Percentiles rank a stretch among this genome's conserved stretches.
Evolutionary conservation across 2,113 vertebrate species (phyloP).

Genomic region (Campylorhamphus procurvoides): DNA sequence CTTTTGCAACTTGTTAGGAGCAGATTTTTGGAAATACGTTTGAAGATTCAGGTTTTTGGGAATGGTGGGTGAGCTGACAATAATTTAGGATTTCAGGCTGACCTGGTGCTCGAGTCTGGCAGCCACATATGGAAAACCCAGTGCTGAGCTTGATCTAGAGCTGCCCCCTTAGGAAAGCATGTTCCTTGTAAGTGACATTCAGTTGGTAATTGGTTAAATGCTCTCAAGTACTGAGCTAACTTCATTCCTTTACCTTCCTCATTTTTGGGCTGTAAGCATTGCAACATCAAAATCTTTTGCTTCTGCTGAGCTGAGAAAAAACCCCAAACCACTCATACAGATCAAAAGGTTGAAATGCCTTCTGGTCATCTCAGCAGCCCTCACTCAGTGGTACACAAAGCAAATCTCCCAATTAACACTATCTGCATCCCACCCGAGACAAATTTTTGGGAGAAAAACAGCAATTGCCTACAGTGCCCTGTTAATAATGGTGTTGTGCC

Average conservation of each 20-base stretch:
- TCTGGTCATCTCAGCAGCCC: not conserved
- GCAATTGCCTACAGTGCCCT: accelerated
- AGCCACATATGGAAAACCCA: not conserved
- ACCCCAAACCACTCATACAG: accelerated
- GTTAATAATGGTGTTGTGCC: accelerated
- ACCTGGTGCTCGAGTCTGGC: not conserved
- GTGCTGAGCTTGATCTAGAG: not conserved
- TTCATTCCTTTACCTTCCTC: constrained; percentile 21
- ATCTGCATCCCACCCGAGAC: not conserved
- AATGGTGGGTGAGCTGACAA: not conserved
- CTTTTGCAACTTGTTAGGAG: not conserved
- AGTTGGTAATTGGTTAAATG: not conserved
- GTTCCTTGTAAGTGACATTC: not conserved
- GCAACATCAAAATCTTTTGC: constrained; percentile 1
- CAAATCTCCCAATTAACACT: not conserved
- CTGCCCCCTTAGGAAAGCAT: not conserved
- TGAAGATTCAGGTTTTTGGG: not conserved
- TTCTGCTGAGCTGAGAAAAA: not conserved
- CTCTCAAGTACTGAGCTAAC: not conserved
- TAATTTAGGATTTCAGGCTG: not conserved
- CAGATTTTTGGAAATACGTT: not conserved
- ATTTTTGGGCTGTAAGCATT: constrained; percentile 19
- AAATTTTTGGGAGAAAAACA: not conserved
- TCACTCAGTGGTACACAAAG: accelerated
- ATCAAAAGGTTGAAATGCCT: not conserved